Percentiles rank a stretch among this genome's conserved stretches.
phyloP scores from a whole-genome alignment of 2,113 vertebrate genomes.

The Misgurnus anguillicaudatus region DNA sequence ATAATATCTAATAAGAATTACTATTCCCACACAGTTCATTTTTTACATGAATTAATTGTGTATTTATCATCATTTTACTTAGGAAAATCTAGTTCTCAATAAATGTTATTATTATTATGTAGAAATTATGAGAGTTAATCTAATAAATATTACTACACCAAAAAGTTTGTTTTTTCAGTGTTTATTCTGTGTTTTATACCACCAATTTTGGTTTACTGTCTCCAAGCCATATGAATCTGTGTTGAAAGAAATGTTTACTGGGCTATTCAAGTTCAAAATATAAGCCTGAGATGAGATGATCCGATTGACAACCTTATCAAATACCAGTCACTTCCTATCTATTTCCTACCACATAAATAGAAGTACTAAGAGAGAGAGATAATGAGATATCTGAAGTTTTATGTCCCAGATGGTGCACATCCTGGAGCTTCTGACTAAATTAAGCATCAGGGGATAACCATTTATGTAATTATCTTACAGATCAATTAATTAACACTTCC shows the following conservation, averaged over 20 bases:
- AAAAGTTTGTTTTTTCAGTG: too few relatives aligned
- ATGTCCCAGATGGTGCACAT: slow-evolving; percentile 64
- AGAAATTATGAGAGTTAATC: too few relatives aligned
- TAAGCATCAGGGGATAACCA: slow-evolving; percentile 57
- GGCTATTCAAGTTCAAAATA: too few relatives aligned
- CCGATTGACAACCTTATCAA: background rate
- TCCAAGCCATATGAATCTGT: background rate
- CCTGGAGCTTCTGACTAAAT: slow-evolving; percentile 63
- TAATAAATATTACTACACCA: too few relatives aligned
- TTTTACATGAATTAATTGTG: too few relatives aligned
- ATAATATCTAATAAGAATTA: too few relatives aligned
- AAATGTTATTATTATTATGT: too few relatives aligned
- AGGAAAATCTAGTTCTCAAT: too few relatives aligned
- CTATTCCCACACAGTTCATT: too few relatives aligned
- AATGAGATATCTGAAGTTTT: slow-evolving; percentile 32
- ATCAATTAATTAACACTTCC: slow-evolving; percentile 48
- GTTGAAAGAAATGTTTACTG: background rate
- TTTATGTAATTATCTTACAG: slow-evolving; percentile 62
- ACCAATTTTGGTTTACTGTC: background rate
- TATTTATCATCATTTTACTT: too few relatives aligned
- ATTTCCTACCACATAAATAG: background rate
- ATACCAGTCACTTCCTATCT: background rate
- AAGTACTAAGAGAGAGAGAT: background rate
- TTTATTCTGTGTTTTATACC: background rate
- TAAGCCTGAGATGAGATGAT: background rate